Conservation (phyloP, 2,888 invertebrate genomes). For the Rhogogaster chlorosoma region DNA sequence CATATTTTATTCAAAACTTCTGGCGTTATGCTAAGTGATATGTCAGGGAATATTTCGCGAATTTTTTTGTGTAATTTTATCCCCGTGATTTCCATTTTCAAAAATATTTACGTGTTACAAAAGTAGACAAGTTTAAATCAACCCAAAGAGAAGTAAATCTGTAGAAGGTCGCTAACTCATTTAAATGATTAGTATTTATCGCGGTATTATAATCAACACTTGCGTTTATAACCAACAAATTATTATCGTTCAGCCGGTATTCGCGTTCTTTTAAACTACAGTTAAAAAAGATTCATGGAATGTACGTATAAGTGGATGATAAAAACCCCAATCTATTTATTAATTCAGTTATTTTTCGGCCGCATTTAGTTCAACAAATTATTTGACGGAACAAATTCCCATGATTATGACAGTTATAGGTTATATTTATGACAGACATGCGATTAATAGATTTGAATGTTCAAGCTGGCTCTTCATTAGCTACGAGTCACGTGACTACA, state of each 20-base stretch:
- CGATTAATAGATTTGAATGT: neutral
- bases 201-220: neutral
- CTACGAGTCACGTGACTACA: neutral
- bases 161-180: neutral
- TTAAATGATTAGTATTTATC: neutral
- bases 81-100: constrained; percentile 55
- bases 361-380: neutral
- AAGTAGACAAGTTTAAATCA: neutral
- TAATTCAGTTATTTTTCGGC: neutral
- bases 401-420: neutral
- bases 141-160: neutral
- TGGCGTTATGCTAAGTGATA: constrained; percentile 63
- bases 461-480: neutral
- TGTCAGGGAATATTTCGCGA: constrained; percentile 65
- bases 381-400: neutral
- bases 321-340: neutral
- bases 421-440: neutral
- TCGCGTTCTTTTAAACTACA: neutral
- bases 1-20: constrained; percentile 68
- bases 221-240: constrained; percentile 7
- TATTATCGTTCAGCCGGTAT: neutral
- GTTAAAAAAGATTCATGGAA: neutral
- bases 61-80: constrained; percentile 67
- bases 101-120: neutral
- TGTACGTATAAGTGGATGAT: neutral